phyloP scores from a whole-genome alignment of 1,140 invertebrate species.

The Drosophila mojavensis region DNA sequence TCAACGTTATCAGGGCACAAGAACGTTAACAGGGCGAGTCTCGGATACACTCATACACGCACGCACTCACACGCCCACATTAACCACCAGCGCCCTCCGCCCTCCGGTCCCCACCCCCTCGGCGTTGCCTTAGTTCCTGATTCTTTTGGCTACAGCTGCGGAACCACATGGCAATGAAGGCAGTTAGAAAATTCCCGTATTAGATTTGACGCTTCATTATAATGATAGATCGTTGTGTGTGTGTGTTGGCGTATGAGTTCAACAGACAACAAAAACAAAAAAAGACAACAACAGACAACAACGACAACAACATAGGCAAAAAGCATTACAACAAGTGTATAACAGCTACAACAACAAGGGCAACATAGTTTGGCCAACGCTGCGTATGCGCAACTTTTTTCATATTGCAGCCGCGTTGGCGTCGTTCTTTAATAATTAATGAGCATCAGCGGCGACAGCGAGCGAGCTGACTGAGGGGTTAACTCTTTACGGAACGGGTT shows the following conservation, averaged over 20 bases:
- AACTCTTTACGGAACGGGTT: not conserved
- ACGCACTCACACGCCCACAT: constrained; percentile 19
- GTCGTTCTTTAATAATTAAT: constrained; percentile 75
- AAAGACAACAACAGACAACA: constrained; percentile 9
- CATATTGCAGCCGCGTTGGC: constrained; percentile 62
- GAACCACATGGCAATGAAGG: constrained; percentile 59
- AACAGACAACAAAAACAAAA: constrained; percentile 37
- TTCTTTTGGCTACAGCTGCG: constrained; percentile 19
- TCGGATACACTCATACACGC: constrained; percentile 11
- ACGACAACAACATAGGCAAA: constrained; percentile 5
- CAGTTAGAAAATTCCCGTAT: constrained; percentile 66
- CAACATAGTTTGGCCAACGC: constrained; percentile 51
- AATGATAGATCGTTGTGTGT: constrained; percentile 78
- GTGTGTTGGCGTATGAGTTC: constrained; percentile 54
- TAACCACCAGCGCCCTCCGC: not conserved
- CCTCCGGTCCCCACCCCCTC: no score
- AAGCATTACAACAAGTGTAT: not conserved
- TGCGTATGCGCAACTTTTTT: constrained; percentile 75
- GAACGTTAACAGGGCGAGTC: constrained; percentile 32
- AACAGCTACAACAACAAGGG: not conserved
- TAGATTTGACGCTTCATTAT: constrained; percentile 81
- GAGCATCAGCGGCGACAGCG: constrained; percentile 54
- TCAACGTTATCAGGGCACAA: constrained; percentile 69
- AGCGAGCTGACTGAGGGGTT: no score
- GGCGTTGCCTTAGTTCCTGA: not conserved